Evolutionary conservation across 2,797 vertebrate genomes (phyloP).

Genomic region (Etheostoma perlongum): DNA sequence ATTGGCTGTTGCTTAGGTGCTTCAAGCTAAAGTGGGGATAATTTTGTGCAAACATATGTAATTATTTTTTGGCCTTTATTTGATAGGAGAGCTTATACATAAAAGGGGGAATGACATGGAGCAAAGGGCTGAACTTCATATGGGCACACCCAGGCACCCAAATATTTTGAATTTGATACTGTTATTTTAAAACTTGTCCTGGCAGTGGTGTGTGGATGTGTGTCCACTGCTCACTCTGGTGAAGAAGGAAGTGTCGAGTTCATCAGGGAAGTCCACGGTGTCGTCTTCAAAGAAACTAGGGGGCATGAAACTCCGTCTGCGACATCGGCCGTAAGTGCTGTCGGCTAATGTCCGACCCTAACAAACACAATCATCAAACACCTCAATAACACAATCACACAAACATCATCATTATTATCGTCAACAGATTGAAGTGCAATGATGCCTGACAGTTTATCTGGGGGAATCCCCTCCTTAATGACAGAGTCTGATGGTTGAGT

Average conservation of each 20-base stretch:
- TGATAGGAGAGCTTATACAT: no score
- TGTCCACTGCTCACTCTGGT: conserved; percentile 87
- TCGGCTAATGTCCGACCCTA: conserved; percentile 92
- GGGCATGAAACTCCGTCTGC: conserved; percentile 92
- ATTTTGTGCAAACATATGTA: neutral
- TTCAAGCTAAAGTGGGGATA: neutral
- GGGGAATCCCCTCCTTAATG: conserved; percentile 24
- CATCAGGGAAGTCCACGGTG: conserved; percentile 93
- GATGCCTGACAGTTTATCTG: conserved; percentile 4
- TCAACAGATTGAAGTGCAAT: neutral
- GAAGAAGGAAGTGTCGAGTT: conserved; percentile 97
- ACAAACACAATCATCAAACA: conserved; percentile 1
- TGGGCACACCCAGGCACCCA: no score
- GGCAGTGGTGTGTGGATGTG: neutral
- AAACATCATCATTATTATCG: neutral
- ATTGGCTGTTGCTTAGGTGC: neutral
- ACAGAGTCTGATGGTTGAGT: neutral
- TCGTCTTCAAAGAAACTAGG: conserved; percentile 95
- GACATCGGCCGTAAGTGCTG: conserved; percentile 80
- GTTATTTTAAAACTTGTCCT: neutral
- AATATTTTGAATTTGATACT: neutral
- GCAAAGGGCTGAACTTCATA: no score
- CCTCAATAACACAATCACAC: neutral
- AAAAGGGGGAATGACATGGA: no score
- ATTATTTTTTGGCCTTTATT: no score